These are phyloP conservation scores for Mythimna impura DNA, from an alignment of 2,888 invertebrate genomes.

Conservation along the genomic window DNA sequence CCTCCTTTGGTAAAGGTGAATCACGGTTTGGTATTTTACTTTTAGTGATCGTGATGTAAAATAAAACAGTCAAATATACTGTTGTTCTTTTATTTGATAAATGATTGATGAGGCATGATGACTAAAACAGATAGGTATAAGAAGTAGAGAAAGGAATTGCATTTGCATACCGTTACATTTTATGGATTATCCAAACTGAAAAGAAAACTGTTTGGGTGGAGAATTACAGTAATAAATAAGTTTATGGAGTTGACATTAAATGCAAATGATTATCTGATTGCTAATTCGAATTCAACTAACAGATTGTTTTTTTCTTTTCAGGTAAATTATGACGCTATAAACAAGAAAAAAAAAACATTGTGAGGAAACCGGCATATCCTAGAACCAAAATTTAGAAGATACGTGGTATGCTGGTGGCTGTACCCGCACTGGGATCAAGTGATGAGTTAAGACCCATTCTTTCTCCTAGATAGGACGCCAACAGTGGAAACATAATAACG, in stretches of 20 bases:
- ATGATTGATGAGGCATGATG: slow-evolving; percentile 32
- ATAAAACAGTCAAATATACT: slow-evolving; percentile 25
- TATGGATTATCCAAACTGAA: slow-evolving; percentile 38
- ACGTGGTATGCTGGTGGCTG: too few relatives aligned
- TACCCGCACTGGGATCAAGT: too few relatives aligned
- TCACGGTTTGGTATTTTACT: slow-evolving; percentile 50
- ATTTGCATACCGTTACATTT: slow-evolving; percentile 60
- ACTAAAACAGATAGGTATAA: slow-evolving; percentile 22
- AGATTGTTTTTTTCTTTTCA: slow-evolving; percentile 55
- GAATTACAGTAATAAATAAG: slow-evolving; percentile 24
- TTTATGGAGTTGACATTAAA: slow-evolving; percentile 42
- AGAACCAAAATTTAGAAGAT: too few relatives aligned
- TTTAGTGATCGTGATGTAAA: slow-evolving; percentile 35
- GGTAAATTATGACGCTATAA: slow-evolving; percentile 49
- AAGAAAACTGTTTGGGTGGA: slow-evolving; percentile 18
- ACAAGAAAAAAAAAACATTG: too few relatives aligned
- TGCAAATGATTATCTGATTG: neutral
- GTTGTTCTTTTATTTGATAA: slow-evolving; percentile 38
- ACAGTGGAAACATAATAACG: too few relatives aligned
- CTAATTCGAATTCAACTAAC: slow-evolving; percentile 16
- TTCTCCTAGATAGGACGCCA: too few relatives aligned
- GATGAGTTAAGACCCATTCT: too few relatives aligned
- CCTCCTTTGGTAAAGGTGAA: slow-evolving; percentile 32
- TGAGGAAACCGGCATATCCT: too few relatives aligned
- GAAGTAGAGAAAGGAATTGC: slow-evolving; percentile 23